Evolutionary conservation across 1,140 invertebrate genomes (phyloP).

Genomic region (Sweltsa coloradensis): DNA sequence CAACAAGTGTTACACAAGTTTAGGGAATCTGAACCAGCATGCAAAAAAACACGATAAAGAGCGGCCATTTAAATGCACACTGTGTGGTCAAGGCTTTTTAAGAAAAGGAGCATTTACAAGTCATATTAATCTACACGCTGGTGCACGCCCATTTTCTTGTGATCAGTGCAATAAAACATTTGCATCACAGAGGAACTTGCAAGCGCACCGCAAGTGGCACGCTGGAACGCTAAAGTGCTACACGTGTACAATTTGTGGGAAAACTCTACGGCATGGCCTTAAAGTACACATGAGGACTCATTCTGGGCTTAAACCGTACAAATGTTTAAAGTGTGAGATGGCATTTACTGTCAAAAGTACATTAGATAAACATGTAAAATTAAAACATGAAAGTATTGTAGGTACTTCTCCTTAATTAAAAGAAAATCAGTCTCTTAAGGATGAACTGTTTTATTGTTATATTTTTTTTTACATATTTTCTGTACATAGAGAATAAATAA

Average conservation of each 20-base stretch:
- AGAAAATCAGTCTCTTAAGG: too few relatives aligned
- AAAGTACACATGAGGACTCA: slow-evolving; percentile 15
- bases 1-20: slow-evolving; percentile 38
- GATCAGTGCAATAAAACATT: slow-evolving; percentile 45
- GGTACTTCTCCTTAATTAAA: too few relatives aligned
- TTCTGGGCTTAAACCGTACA: slow-evolving; percentile 10
- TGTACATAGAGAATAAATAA: too few relatives aligned
- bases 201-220: slow-evolving; percentile 11
- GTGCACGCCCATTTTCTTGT: slow-evolving; percentile 29
- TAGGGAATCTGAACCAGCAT: slow-evolving; percentile 26
- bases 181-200: slow-evolving; percentile 24
- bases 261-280: slow-evolving; percentile 7
- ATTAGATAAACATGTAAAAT: slow-evolving; percentile 16
- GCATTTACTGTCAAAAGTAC: slow-evolving; percentile 15
- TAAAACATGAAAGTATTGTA: slow-evolving; percentile 12
- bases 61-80: slow-evolving; percentile 48
- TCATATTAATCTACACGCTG: slow-evolving; percentile 23
- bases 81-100: slow-evolving; percentile 42
- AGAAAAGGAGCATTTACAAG: neutral
- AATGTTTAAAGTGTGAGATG: slow-evolving; percentile 6
- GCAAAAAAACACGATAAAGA: slow-evolving; percentile 28
- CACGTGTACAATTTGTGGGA: slow-evolving; percentile 10
- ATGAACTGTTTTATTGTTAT: too few relatives aligned
- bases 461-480: too few relatives aligned
- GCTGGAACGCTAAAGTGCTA: slow-evolving; percentile 7